Percentiles rank a stretch among this genome's conserved stretches.
These are phyloP conservation scores for Anolis apletophallus DNA, from an alignment of 2,797 vertebrate species.

Conservation along the genomic window DNA sequence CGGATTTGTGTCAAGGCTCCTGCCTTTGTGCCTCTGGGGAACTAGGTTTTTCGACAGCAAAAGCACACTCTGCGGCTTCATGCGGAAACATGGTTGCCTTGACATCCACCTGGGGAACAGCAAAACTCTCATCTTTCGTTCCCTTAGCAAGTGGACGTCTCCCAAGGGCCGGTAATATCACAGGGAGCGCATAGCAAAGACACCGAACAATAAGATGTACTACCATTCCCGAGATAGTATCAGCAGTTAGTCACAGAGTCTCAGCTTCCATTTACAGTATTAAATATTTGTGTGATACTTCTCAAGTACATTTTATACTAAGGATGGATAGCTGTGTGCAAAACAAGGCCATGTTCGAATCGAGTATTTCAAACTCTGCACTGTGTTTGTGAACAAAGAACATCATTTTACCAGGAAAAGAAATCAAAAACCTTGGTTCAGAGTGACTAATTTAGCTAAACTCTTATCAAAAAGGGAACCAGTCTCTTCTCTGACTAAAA, in stretches of 20 bases:
- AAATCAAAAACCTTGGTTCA: too few relatives aligned
- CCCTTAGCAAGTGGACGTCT: background rate
- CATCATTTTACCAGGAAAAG: too few relatives aligned
- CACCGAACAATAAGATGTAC: background rate
- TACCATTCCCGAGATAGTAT: slow-evolving; percentile 19
- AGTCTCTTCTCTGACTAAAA: too few relatives aligned
- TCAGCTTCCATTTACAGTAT: too few relatives aligned
- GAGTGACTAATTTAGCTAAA: too few relatives aligned
- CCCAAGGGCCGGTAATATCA: background rate
- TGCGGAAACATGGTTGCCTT: slow-evolving; percentile 4
- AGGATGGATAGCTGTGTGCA: background rate
- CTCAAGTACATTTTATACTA: background rate
- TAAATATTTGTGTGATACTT: background rate
- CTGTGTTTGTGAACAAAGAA: background rate
- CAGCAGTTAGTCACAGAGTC: background rate
- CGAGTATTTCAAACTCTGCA: background rate
- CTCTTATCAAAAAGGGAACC: too few relatives aligned
- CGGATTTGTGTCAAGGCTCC: slow-evolving; percentile 40
- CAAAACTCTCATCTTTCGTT: background rate
- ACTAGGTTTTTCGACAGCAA: background rate
- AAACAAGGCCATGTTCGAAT: too few relatives aligned
- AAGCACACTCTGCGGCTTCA: fast-evolving
- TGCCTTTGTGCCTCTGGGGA: slow-evolving; percentile 5
- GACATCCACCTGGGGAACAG: background rate
- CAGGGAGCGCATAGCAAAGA: background rate